Evolutionary conservation across 2,888 invertebrate species (phyloP).

Genomic region (Tyria jacobaeae): DNA sequence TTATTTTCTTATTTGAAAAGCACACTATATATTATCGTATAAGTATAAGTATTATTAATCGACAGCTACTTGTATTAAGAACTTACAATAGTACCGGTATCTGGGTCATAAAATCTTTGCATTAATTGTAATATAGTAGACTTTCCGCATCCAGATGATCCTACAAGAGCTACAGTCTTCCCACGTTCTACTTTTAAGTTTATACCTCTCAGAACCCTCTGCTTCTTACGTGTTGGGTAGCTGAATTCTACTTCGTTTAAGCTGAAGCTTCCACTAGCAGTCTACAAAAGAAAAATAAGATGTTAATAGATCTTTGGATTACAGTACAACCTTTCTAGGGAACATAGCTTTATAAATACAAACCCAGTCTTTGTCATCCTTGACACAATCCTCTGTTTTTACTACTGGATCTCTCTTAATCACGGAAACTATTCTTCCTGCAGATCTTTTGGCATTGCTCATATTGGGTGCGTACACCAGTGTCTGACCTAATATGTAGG

Average conservation of each 20-base stretch:
- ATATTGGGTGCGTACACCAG: constrained; percentile 92
- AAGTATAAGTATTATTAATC: too few species aligned
- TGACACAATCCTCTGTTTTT: constrained; percentile 60
- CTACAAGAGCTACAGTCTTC: constrained; percentile 91
- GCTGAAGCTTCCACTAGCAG: constrained; percentile 88
- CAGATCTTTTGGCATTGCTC: constrained; percentile 87
- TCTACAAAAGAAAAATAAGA: constrained; percentile 59
- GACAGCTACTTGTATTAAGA: background rate
- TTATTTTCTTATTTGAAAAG: too few species aligned
- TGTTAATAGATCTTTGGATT: background rate
- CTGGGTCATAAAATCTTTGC: constrained; percentile 93
- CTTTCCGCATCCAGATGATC: constrained; percentile 92
- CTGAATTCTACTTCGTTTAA: constrained; percentile 90
- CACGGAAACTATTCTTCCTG: constrained; percentile 66
- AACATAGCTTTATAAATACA: constrained; percentile 15
- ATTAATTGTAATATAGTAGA: constrained; percentile 92
- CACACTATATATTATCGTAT: too few species aligned
- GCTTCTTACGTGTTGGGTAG: constrained; percentile 92
- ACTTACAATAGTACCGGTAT: constrained; percentile 82
- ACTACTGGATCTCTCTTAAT: constrained; percentile 68
- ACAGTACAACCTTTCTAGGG: background rate
- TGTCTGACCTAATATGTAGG: constrained; percentile 92
- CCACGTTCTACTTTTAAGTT: constrained; percentile 89
- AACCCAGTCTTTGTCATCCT: constrained; percentile 72
- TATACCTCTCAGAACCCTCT: constrained; percentile 89